Evolutionary conservation across 2,113 vertebrate species (phyloP).

Genomic region (Pseudorectes ferrugineus): DNA sequence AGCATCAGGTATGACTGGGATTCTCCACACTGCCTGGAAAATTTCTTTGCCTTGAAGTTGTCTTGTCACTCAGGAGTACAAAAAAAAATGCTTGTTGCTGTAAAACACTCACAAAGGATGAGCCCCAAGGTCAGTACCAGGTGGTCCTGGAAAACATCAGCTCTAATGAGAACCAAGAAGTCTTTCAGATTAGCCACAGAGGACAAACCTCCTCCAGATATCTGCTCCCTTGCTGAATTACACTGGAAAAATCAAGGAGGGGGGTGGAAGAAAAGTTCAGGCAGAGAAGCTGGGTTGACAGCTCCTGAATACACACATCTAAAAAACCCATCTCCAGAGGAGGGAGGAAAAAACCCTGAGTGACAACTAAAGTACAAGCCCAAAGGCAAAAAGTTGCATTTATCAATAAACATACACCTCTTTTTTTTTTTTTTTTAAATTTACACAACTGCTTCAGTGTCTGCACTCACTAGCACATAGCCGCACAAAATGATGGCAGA

Average conservation of each 20-base stretch:
- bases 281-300: neutral
- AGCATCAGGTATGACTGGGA: neutral
- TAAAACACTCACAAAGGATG: neutral
- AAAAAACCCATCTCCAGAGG: neutral
- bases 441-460: neutral
- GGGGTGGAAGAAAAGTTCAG: neutral
- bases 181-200: neutral
- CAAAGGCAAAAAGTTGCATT: neutral
- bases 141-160: neutral
- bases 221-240: neutral
- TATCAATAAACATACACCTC: neutral
- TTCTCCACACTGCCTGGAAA: neutral
- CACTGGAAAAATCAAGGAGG: neutral
- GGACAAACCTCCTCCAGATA: neutral
- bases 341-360: fast-evolving
- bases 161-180: neutral
- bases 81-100: neutral
- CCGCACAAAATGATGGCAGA: neutral
- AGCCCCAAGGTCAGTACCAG: neutral
- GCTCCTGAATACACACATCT: neutral
- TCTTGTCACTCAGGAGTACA: neutral
- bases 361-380: neutral
- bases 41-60: neutral
- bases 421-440: neutral
- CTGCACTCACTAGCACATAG: neutral